Evolutionary conservation across 2,797 vertebrate species (phyloP), one percentile per base, ranked within the genome.

Genomic region (Anableps anableps): DNA sequence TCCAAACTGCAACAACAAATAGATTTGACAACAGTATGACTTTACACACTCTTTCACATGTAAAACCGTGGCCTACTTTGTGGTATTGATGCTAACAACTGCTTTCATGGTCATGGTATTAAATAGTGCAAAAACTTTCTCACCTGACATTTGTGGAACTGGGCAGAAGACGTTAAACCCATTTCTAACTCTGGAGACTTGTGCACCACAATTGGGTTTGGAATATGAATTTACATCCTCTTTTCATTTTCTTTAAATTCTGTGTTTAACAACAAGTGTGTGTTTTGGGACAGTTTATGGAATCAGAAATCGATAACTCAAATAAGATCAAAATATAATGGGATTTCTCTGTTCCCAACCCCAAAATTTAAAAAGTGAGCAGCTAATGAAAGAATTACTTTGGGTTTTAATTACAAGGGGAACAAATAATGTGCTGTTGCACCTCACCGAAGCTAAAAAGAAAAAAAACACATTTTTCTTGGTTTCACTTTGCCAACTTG

Each of bases 101-200:
- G 75, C 80, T 83, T 87, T 73, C 82, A 88, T 88, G 86, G 91
- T 89, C 66, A 81, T 79, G 41, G 75, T 87, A 90, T 93, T 89
- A 88, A 84, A 51, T 50, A 79, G 74, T 36, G n/a, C 77, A 86
- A 84, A 88, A 88, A 88, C 85, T 11, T 79, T 72, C 83, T 88
- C 89, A 92, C 85, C 87, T 89, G 88, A 72, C 81, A 84, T 89
- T 91, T 88, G 85, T 85, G 60, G 68, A 88, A 80, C 86, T 19
- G 38, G 68, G 77, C 80, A 82, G 90, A 90, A 85, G 85, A 83
- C 92, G 90, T 85, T 83, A 72, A 91, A 82, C 86, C 53, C 87
- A 72, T 84, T 80, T 86, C 91, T 72, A 80, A 77, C 80, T 86
- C 83, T 38, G 77, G 77, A 76, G 86, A 81, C 78, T 84, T 87